phyloP scores from a whole-genome alignment of 2,888 invertebrate species.

The Herminia tarsipennalis region DNA sequence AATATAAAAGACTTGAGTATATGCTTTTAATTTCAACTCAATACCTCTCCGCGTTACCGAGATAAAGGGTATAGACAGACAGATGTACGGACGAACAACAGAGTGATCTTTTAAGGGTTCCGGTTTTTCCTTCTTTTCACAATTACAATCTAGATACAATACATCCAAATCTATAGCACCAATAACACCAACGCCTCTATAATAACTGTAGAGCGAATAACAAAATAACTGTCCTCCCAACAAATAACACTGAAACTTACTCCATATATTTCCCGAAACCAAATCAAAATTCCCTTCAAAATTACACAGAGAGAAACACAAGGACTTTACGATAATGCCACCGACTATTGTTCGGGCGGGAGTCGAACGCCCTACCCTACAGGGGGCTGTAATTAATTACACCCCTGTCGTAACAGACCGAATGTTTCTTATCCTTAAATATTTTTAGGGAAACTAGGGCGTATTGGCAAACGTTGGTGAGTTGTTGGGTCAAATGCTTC shows the following conservation, averaged over 20 bases:
- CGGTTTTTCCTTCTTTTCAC: too few species aligned
- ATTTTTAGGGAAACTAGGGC: slow-evolving; percentile 23
- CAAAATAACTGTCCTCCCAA: not conserved
- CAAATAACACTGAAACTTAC: not conserved
- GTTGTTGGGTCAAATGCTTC: not conserved
- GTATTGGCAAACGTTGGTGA: not conserved
- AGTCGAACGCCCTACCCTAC: not conserved
- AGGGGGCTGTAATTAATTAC: slow-evolving; percentile 33
- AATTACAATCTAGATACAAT: too few species aligned
- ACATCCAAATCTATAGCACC: too few species aligned
- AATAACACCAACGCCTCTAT: too few species aligned
- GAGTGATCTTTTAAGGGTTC: too few species aligned
- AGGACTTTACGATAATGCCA: slow-evolving; percentile 21
- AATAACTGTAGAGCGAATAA: not conserved
- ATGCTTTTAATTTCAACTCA: too few species aligned
- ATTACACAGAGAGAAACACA: slow-evolving; percentile 22
- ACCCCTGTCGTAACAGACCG: slow-evolving; percentile 32
- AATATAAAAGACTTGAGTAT: too few species aligned
- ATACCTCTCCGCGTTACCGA: too few species aligned
- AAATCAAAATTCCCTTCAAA: slow-evolving; percentile 33
- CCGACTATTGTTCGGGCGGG: slow-evolving; percentile 23
- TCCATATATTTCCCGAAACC: slow-evolving; percentile 13
- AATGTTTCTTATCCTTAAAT: slow-evolving; percentile 29
- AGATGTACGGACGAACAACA: too few species aligned
- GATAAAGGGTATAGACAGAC: too few species aligned